Evolutionary conservation across 2,888 invertebrate species (phyloP), one percentile per base, ranked within the genome.

Genomic region (Agrochola macilenta): DNA sequence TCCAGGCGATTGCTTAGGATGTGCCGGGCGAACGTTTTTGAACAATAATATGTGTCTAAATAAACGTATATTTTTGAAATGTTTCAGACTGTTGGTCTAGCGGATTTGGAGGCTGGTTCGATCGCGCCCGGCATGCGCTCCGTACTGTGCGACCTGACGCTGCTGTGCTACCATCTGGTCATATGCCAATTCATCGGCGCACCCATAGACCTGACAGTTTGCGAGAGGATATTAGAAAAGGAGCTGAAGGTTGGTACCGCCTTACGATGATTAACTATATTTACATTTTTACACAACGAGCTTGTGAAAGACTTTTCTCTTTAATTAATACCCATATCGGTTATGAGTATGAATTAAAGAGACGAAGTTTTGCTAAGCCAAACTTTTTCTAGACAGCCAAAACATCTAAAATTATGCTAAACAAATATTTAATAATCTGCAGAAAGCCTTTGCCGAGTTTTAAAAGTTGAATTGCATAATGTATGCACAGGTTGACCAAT

Each of bases 151-250:
- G 98, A 98, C 46, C 97, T 99, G 95, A 98, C 98, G 0, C 96
- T 99, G 39, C 97, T 99, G 2, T 98, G 98, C 0, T 99, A 99
- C 94, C 98, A 99, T 94, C 97, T 99, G 46, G 98, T 99, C 84
- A 98, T 99, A 8, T 97, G 98, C 73, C 98, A 98, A 90, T 98
- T 99, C 78, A 96, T 99, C 66, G 99, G 98, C 92, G 97, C 98
- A 84, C 97, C 97, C 89, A 98, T 98, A 1, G 98, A 99, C 93
- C 94, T 99, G 61, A 96, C 97, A 0, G 97, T 98, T 84, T 98
- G 99, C 88, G 97, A 98, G 79, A 97, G 97, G 84, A 98, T 99
- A 35, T 89, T 96, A 20, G 71, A 92, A 2, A 97, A 99, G 30
- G 94, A 97, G n/a, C 97, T 97, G 69, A 98, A 98, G 95, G 97